Evolutionary conservation across 1,140 invertebrate genomes (phyloP), one percentile per base, ranked within the genome.

Genomic region (Dermatophagoides farinae): DNA sequence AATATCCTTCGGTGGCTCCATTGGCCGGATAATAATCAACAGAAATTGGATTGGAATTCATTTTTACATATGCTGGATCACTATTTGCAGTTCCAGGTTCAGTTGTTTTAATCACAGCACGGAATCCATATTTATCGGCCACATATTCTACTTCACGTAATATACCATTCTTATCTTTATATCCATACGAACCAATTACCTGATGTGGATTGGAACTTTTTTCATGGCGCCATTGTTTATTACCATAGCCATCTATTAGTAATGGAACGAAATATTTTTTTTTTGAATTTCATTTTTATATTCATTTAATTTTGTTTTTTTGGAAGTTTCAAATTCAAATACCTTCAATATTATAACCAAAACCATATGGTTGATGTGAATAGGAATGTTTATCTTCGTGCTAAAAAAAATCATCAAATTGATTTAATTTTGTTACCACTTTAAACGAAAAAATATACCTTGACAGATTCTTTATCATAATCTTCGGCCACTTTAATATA

Each of bases 291-390:
- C 6, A 38, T 43, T 43, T n/a, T 14, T 50, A 9, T n/a, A 50
- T 20, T 55, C 1, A 18, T 16, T 23, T 1, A 40, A 53, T 53
- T 25, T n/a, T 18, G 22, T 5, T 54, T 54, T 5, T 37, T 37
- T 46, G 2, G 38, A 16, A 37, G 20, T 38, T 23, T 22, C 11
- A 22, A 23, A 12, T 6, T 53, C 22, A 53, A 25, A n/a, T 60
- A 60, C 58, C 58, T 9, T 64, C 57, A 22, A 64, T 43, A n/a
- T 64, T 62, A 37, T 64, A 64, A 12, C 63, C 63, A 52, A 63
- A 64, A 16, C 63, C 60, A 49, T 64, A 64, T 14, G 63, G 63
- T 23, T 64, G 61, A 38, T 59, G 46, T 5, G 59, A 22, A 57
- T 63, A 61, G 1, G 62, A 47, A 16, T 61, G 14, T 18, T 62